Percentiles rank a stretch among this genome's conserved stretches.
Evolutionary conservation across 2,797 vertebrate species (phyloP).

Genomic region (Telmatherina bonti): DNA sequence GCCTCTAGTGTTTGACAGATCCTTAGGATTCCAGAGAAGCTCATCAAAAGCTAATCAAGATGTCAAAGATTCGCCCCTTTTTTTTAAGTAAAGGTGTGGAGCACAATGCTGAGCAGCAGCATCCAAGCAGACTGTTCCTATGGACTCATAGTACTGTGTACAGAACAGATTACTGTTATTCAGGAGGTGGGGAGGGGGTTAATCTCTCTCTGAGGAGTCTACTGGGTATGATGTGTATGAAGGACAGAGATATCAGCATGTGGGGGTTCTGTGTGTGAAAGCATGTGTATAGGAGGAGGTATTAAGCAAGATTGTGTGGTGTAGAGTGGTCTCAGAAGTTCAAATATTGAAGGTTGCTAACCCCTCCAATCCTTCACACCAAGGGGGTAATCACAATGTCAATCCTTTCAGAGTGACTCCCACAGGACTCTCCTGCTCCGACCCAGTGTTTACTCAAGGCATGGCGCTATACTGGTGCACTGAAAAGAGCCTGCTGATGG

Average conservation of each 20-base stretch:
- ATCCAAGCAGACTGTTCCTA: slow-evolving; percentile 60
- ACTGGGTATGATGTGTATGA: slow-evolving; percentile 54
- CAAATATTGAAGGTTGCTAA: slow-evolving; percentile 85
- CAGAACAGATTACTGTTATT: slow-evolving; percentile 82
- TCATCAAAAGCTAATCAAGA: slow-evolving; percentile 57
- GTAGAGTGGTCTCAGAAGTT: slow-evolving; percentile 74
- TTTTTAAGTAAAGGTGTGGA: slow-evolving; percentile 43
- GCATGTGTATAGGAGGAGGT: slow-evolving; percentile 62
- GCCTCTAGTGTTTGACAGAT: slow-evolving; percentile 21
- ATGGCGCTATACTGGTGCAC: slow-evolving; percentile 64
- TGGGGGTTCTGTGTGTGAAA: slow-evolving; percentile 60
- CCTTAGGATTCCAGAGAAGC: slow-evolving; percentile 24
- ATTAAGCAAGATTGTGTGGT: slow-evolving; percentile 63
- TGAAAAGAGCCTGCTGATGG: slow-evolving; percentile 65
- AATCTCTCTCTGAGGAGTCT: slow-evolving; percentile 74
- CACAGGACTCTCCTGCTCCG: slow-evolving; percentile 63
- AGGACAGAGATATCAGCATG: slow-evolving; percentile 58
- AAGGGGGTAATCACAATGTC: slow-evolving; percentile 81
- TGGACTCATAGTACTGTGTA: slow-evolving; percentile 69
- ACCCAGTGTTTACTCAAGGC: slow-evolving; percentile 74
- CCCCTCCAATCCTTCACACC: slow-evolving; percentile 78
- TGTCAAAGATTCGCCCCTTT: slow-evolving; percentile 34
- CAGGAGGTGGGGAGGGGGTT: slow-evolving; percentile 68
- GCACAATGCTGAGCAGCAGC: slow-evolving; percentile 36
- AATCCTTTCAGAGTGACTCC: slow-evolving; percentile 80